Conservation (phyloP, 1,140 invertebrate species). For the Panagrolaimus sp. region DNA sequence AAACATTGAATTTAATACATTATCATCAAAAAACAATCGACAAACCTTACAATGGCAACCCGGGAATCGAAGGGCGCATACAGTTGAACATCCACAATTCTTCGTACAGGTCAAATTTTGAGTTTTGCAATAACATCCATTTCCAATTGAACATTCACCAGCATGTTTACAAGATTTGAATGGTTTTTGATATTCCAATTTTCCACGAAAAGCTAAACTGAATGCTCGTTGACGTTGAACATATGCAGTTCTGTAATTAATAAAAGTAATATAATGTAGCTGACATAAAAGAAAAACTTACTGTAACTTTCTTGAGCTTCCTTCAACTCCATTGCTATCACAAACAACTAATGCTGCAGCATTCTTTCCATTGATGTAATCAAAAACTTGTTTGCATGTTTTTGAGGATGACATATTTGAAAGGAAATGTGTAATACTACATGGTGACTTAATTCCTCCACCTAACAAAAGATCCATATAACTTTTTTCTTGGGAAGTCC, state of each 20-base stretch:
- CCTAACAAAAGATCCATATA: background rate
- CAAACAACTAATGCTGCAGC: background rate
- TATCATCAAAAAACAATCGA: no score
- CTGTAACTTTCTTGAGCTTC: background rate
- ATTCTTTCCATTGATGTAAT: background rate
- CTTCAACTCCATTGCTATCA: background rate
- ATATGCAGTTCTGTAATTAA: background rate
- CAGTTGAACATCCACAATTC: conserved; percentile 43
- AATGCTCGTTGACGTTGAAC: conserved; percentile 31
- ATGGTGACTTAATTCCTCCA: background rate
- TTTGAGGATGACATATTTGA: background rate
- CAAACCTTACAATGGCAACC: conserved; percentile 79
- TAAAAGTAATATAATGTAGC: background rate
- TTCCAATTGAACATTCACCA: conserved; percentile 40
- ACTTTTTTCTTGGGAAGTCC: background rate
- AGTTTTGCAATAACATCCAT: conserved; percentile 33
- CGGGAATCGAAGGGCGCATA: conserved; percentile 69
- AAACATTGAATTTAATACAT: no score
- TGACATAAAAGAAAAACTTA: background rate
- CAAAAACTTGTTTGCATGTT: background rate
- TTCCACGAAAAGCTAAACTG: conserved; percentile 41
- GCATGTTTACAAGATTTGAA: conserved; percentile 46
- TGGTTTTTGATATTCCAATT: conserved; percentile 41
- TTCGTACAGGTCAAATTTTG: conserved; percentile 52
- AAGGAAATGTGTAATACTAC: background rate